phyloP scores from a whole-genome alignment of 2,113 vertebrate genomes.

The Perccottus glenii region DNA sequence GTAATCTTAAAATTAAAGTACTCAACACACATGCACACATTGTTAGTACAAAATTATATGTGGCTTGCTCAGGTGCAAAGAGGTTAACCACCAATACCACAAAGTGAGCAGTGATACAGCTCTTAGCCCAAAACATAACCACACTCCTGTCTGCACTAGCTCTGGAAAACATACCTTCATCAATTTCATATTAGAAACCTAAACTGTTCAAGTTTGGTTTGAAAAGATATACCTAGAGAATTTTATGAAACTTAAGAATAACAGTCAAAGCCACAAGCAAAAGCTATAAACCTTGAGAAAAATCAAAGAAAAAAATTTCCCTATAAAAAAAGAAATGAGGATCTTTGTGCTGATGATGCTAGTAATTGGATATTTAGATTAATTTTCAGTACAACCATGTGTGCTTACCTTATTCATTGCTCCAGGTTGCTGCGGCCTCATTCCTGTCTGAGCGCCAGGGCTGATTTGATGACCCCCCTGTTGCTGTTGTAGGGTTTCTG shows the following conservation, averaged over 20 bases:
- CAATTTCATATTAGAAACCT: background rate
- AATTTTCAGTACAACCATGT: too few relatives aligned
- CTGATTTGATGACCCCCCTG: conserved; percentile 83
- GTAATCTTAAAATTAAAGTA: background rate
- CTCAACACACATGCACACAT: background rate
- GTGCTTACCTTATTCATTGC: conserved; percentile 85
- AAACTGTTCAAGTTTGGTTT: background rate
- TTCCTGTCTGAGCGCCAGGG: conserved; percentile 81
- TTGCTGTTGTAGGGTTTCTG: conserved; percentile 89
- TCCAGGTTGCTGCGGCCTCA: conserved; percentile 90
- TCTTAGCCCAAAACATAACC: conserved; percentile 31
- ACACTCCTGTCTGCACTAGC: conserved; percentile 26
- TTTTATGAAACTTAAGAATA: background rate
- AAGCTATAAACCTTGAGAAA: too few relatives aligned
- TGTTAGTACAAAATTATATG: conserved; percentile 17
- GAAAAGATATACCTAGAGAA: too few relatives aligned
- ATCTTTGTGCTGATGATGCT: too few relatives aligned
- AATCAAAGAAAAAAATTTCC: too few relatives aligned
- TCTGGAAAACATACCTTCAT: conserved; percentile 4
- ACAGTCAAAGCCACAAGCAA: background rate
- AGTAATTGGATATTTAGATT: too few relatives aligned
- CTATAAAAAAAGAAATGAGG: too few relatives aligned
- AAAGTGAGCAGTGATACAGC: conserved; percentile 10
- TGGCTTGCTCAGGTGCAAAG: conserved; percentile 13
- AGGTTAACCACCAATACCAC: conserved; percentile 49